These are phyloP conservation scores for Choristoneura fumiferana DNA, from an alignment of 1,140 invertebrate species.

Conservation along the genomic window DNA sequence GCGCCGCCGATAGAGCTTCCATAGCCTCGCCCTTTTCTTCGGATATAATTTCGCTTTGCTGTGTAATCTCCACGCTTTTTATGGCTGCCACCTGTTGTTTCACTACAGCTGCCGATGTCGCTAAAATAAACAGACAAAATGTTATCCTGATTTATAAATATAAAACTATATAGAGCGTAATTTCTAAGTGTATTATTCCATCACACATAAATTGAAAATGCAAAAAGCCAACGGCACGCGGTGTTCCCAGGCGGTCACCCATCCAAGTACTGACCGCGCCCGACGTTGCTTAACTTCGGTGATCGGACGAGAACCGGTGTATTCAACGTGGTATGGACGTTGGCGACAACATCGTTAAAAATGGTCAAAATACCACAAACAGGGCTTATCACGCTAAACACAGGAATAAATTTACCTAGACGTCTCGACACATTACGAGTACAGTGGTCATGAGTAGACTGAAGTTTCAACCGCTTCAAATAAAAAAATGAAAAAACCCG, in stretches of 20 bases:
- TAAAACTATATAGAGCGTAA: conserved; percentile 1
- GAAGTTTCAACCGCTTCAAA: too few species aligned
- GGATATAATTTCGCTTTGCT: conserved; percentile 86
- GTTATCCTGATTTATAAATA: too few species aligned
- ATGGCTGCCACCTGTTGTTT: conserved; percentile 88
- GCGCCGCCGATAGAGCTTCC: conserved; percentile 85
- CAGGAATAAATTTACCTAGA: too few species aligned
- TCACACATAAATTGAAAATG: too few species aligned
- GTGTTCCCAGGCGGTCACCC: conserved; percentile 16
- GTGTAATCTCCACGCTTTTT: conserved; percentile 89
- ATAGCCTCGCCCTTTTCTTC: conserved; percentile 91
- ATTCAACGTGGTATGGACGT: conserved; percentile 13
- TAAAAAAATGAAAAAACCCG: too few species aligned
- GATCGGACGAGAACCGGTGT: conserved; percentile 16
- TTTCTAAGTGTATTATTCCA: too few species aligned
- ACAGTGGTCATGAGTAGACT: too few species aligned
- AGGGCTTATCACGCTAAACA: too few species aligned
- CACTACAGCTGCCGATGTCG: conserved; percentile 82
- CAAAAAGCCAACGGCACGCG: too few species aligned
- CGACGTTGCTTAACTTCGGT: conserved; percentile 17
- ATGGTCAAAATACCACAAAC: too few species aligned
- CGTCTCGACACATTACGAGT: too few species aligned
- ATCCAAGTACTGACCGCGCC: conserved; percentile 15
- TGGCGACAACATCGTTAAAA: too few species aligned
- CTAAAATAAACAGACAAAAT: conserved; percentile 30